phyloP scores from a whole-genome alignment of 2,113 vertebrate genomes.

The Morone saxatilis region DNA sequence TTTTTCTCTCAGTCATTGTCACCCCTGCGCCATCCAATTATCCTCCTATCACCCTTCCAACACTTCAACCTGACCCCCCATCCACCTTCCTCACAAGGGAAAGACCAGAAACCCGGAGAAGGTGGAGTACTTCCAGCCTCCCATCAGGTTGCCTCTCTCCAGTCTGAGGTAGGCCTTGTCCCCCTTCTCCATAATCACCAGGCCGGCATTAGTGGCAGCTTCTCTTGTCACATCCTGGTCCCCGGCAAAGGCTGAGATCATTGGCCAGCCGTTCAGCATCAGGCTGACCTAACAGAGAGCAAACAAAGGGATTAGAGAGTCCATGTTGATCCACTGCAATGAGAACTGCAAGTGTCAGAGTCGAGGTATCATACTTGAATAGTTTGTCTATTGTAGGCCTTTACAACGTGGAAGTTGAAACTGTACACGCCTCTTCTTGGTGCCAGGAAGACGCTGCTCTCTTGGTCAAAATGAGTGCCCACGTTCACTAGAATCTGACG shows the following conservation, averaged over 20 bases:
- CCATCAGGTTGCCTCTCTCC: conserved; percentile 90
- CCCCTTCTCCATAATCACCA: conserved; percentile 91
- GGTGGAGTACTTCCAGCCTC: conserved; percentile 93
- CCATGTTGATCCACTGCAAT: too few relatives aligned
- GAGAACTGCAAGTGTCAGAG: neutral
- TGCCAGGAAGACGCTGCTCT: conserved; percentile 89
- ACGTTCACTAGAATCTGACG: conserved; percentile 90
- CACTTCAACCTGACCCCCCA: neutral
- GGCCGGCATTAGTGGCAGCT: conserved; percentile 90
- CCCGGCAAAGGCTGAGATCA: conserved; percentile 91
- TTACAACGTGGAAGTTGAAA: conserved; percentile 92
- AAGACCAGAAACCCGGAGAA: conserved; percentile 93
- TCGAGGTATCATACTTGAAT: conserved; percentile 84
- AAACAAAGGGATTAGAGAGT: neutral
- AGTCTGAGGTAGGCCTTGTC: conserved; percentile 91
- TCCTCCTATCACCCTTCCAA: neutral
- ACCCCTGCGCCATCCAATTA: neutral
- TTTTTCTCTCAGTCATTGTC: conserved; percentile 5
- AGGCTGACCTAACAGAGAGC: conserved; percentile 85
- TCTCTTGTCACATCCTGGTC: conserved; percentile 92
- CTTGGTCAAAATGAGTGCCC: conserved; percentile 89
- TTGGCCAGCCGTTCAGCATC: conserved; percentile 91
- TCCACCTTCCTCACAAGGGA: conserved; percentile 82
- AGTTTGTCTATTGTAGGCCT: conserved; percentile 92
- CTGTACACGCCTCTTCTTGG: conserved; percentile 91